Percentiles rank a stretch among this genome's conserved stretches.
phyloP scores from a whole-genome alignment of 2,888 invertebrate species.

The Galerucella nymphaeae region DNA sequence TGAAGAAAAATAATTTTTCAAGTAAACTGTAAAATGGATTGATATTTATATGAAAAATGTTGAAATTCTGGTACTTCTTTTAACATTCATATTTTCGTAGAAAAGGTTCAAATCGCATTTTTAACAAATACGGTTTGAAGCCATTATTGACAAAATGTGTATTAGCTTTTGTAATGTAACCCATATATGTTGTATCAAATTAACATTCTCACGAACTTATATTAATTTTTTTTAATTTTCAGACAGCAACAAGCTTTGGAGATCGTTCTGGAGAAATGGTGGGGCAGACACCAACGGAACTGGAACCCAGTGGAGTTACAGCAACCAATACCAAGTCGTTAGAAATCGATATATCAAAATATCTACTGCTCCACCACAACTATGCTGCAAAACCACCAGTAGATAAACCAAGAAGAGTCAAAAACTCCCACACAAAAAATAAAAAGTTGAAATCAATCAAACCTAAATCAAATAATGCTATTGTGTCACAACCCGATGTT shows the following conservation, averaged over 20 bases:
- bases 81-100: not conserved
- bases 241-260: constrained; percentile 65
- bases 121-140: not conserved
- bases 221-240: constrained; percentile 43
- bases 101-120: not conserved
- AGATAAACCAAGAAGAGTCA: constrained; percentile 21
- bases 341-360: constrained; percentile 58
- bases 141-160: not conserved
- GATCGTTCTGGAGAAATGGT: constrained; percentile 78
- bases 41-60: not conserved
- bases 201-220: not conserved
- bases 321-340: constrained; percentile 49
- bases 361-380: constrained; percentile 61
- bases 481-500: not conserved
- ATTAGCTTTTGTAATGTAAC: constrained; percentile 8
- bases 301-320: constrained; percentile 82
- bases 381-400: constrained; percentile 55
- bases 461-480: constrained; percentile 41
- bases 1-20: no score
- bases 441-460: constrained; percentile 48
- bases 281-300: constrained; percentile 85
- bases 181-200: constrained; percentile 1
- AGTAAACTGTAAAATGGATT: not conserved
- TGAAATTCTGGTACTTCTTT: not conserved
- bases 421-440: constrained; percentile 10